Base-by-base conservation (phyloP, 23 tunicate species). In the Styela clava region DNA sequence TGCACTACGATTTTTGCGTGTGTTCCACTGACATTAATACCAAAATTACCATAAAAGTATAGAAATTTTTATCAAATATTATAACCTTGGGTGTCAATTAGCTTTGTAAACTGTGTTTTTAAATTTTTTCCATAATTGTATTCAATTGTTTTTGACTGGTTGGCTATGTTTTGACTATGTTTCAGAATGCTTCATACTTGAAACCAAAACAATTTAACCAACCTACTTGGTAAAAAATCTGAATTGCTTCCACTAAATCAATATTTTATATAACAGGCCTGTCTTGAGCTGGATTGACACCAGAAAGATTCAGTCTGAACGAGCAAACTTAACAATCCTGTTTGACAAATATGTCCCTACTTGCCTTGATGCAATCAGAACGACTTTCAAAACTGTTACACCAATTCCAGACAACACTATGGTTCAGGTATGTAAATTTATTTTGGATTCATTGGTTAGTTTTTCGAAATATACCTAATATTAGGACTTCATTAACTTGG, bases 241-340 rank as follows among this genome's bases (percentile, higher is more conserved):
- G n/a, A n/a, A n/a, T n/a, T n/a, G n/a, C n/a, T 44, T 44, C 9
- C 56, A 44, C 71, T 67, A 29, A 67, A 1, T 73, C 16, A 33
- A 67, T 67, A 67, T 67, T 61, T 74, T 85, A 21, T 33, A 68
- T 63, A 69, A 23, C 84, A 91, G 97, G 69, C 97, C 97, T 56
- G 97, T 91, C 2, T 78, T 86, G 69, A 91, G 91, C 31, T 91
- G 97, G 97, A 91, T 91, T 35, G 97, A 91, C 71, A 91, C 88
- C 21, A 63, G 97, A 63, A 83, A 62, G 7, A 74, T 91, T 35
- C 97, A 91, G 63, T 83, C 97, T 21, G 97, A 91, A 44, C 85
- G 97, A 44, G 97, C 97, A 23, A 91, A 91, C 37, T 70, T 91
- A 16, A 91, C 97, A 33, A 79, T 91, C 24, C 68, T 91, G 29